Base-by-base conservation (phyloP, 2,113 vertebrate genomes). In the Ia io region DNA sequence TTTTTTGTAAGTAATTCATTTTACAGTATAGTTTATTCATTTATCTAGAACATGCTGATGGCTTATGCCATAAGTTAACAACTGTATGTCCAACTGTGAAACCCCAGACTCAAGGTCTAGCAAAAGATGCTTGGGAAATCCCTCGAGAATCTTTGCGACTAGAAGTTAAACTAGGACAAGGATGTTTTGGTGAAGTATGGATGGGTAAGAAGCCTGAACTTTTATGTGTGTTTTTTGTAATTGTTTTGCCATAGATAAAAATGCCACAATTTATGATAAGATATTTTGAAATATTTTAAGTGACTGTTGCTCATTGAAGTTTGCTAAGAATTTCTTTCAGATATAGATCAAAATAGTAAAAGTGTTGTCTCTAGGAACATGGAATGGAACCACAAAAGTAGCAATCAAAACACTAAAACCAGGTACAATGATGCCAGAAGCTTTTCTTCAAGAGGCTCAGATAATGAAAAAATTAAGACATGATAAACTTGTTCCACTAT, bases 141-240 rank as follows among this genome's bases (percentile, higher is more conserved):
- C 99, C 99, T 77, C 99, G 99, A 86, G 99, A 99, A 89, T 99
- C 99, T 53, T 98, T 99, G 91, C 98, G 99, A 74, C 98, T 99
- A 97, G 99, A 99, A 97, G 98, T 99, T 96, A 99, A 99, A 97
- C 98, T 99, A 97, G 99, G 99, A 94, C 99, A 99, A 98, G 99
- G 99, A 97, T 99, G 99, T 98, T 99, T 99, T 80, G 99, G 99
- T 97, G 99, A 99, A 98, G 99, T 99, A 20, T 99, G 99, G 99
- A 99, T 99, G 99, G 99, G 99, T 99, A 99, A 99, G 99, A 96
- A 87, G 6, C 23, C 35, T 71, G 49, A 83, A 53, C 44, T 93
- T 91, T 78, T 90, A 87, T 59, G 61, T 28, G 30, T 56, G 9
- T 73, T 61, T 85, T 56, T 59, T 44, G 76, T 73, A 40, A 51